Percentiles rank a stretch among this genome's conserved stretches.
phyloP scores from a whole-genome alignment of 1,140 invertebrate species.

The Drosophila persimilis region DNA sequence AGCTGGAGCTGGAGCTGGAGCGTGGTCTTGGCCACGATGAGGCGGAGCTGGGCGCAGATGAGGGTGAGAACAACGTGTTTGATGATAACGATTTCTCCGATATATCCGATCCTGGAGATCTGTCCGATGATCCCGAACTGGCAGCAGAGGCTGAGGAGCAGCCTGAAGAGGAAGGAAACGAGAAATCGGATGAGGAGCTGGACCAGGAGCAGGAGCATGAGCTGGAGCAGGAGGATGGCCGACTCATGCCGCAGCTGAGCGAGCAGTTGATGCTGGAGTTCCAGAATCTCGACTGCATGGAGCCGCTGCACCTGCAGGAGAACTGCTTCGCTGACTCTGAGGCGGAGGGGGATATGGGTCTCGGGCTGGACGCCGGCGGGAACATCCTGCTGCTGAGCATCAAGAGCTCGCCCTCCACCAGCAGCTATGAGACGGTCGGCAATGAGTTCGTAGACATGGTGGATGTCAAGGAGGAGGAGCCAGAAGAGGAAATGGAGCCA shows the following conservation, averaged over 20 bases:
- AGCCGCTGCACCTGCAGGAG: slow-evolving; percentile 72
- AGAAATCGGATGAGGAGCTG: background rate
- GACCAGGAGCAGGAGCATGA: background rate
- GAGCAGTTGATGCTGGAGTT: slow-evolving; percentile 69
- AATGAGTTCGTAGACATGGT: slow-evolving; percentile 76
- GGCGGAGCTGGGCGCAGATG: slow-evolving; percentile 2
- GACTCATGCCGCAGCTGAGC: slow-evolving; percentile 23
- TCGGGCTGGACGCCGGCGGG: slow-evolving; percentile 55
- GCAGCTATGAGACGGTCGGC: slow-evolving; percentile 82
- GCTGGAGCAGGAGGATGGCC: background rate
- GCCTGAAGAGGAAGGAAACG: background rate
- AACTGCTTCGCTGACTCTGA: slow-evolving; percentile 77
- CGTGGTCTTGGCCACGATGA: slow-evolving; percentile 63
- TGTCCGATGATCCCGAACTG: slow-evolving; percentile 61
- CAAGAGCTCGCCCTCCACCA: slow-evolving; percentile 82
- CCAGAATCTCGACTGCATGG: slow-evolving; percentile 73
- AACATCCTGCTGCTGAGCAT: slow-evolving; percentile 71
- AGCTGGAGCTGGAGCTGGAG: slow-evolving; percentile 76
- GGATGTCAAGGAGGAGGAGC: slow-evolving; percentile 48
- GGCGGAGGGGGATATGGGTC: slow-evolving; percentile 56
- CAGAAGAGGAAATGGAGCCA: slow-evolving; percentile 15
- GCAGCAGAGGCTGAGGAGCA: slow-evolving; percentile 32
- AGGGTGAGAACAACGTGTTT: slow-evolving; percentile 70
- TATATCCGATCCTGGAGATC: slow-evolving; percentile 79
- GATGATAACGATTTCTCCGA: slow-evolving; percentile 82